A percentile compares a stretch with the other conserved stretches of the same genome.
These are phyloP conservation scores for Yponomeuta malinellus DNA, from an alignment of 2,888 invertebrate genomes.

Conservation along the genomic window DNA sequence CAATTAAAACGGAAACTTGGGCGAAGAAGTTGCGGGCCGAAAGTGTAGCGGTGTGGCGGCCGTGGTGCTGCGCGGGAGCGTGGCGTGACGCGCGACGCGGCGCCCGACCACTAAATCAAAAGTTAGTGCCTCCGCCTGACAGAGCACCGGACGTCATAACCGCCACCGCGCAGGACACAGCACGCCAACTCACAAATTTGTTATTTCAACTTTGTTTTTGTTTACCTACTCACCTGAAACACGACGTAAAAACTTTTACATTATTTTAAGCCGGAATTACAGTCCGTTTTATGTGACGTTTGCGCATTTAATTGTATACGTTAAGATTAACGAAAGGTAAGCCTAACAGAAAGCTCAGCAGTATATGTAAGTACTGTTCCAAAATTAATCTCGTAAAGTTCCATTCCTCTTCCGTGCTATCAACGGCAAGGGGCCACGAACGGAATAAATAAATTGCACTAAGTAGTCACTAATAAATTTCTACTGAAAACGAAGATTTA, in stretches of 20 bases:
- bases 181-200: conserved; percentile 10
- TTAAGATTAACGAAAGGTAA: not conserved
- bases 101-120: conserved; percentile 43
- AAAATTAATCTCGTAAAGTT: conserved; percentile 1
- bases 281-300: not conserved
- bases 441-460: not conserved
- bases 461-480: conserved; percentile 1
- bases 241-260: not conserved
- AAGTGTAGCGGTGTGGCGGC: conserved; percentile 37
- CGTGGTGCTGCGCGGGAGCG: conserved; percentile 26
- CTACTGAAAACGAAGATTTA: not conserved
- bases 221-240: not conserved
- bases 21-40: conserved; percentile 61
- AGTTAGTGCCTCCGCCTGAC: conserved; percentile 27
- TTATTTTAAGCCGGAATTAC: not conserved
- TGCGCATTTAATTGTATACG: not conserved
- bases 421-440: not conserved
- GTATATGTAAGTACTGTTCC: not conserved
- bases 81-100: conserved; percentile 27
- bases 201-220: conserved; percentile 3
- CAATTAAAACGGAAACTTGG: conserved; percentile 72
- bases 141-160: conserved; percentile 15
- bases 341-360: not conserved
- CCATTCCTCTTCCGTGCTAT: conserved; percentile 1
- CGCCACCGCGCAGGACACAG: not conserved